Evolutionary conservation across 2,797 vertebrate species (phyloP).

Genomic region (Gambelia wislizenii): DNA sequence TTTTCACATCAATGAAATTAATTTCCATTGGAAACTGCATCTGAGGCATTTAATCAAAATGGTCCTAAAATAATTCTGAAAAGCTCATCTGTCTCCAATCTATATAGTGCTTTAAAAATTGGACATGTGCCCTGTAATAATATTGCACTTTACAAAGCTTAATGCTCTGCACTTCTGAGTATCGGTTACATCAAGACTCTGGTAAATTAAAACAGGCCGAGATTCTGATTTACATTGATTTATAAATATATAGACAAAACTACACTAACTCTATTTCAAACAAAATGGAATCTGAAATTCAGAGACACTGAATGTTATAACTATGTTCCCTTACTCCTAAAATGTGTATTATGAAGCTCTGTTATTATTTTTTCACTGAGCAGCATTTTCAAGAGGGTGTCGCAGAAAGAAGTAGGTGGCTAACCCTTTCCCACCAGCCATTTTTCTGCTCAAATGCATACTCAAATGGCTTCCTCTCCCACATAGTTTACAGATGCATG

Average conservation of each 20-base stretch:
- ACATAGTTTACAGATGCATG: neutral
- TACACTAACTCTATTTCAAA: constrained; percentile 61
- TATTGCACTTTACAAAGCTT: constrained; percentile 67
- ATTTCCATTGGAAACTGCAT: constrained; percentile 77
- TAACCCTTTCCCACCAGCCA: neutral
- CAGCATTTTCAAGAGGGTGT: neutral
- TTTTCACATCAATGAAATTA: constrained; percentile 78
- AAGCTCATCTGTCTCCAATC: constrained; percentile 79
- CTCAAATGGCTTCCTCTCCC: neutral
- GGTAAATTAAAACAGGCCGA: constrained; percentile 69
- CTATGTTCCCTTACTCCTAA: constrained; percentile 62
- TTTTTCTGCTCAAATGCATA: neutral
- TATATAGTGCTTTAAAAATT: constrained; percentile 77
- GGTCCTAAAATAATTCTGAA: constrained; percentile 75
- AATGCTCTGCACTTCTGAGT: constrained; percentile 61
- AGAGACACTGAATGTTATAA: constrained; percentile 64
- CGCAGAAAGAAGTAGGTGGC: neutral
- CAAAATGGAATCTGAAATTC: constrained; percentile 65
- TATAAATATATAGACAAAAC: constrained; percentile 68
- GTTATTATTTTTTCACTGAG: neutral
- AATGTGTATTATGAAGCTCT: constrained; percentile 14
- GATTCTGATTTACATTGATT: constrained; percentile 68
- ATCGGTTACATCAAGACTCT: constrained; percentile 68
- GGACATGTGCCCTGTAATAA: constrained; percentile 75
- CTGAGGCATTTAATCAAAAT: constrained; percentile 75